Evolutionary conservation across 2,113 vertebrate species (phyloP).

Genomic region (Zingel zingel): DNA sequence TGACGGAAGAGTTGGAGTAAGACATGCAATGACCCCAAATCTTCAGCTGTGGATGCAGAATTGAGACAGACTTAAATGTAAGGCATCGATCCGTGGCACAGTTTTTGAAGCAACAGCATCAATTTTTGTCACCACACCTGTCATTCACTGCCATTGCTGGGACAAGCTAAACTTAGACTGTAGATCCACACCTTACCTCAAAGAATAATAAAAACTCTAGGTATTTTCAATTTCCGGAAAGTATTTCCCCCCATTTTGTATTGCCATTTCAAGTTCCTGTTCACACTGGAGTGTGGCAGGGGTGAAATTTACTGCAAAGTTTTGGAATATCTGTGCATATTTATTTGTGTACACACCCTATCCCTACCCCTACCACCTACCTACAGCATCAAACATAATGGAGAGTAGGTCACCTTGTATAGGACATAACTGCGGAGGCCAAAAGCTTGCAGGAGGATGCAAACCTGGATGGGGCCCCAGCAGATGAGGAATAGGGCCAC

Average conservation of each 20-base stretch:
- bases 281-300: background rate
- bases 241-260: background rate
- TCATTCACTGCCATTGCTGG: background rate
- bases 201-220: background rate
- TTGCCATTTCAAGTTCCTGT: background rate
- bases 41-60: conserved; percentile 67
- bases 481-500: conserved; percentile 84
- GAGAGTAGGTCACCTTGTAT: conserved; percentile 74
- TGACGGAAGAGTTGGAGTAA: conserved; percentile 84
- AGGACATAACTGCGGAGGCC: conserved; percentile 76
- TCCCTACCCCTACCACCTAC: background rate
- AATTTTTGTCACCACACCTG: background rate
- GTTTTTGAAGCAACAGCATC: background rate
- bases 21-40: conserved; percentile 86
- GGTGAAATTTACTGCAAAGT: background rate
- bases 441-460: conserved; percentile 83
- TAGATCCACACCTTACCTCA: background rate
- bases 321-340: background rate
- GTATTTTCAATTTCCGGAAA: background rate
- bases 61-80: background rate
- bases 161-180: background rate
- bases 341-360: too few species aligned
- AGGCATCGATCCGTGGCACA: fast-evolving
- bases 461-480: conserved; percentile 85
- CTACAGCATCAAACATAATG: background rate